Percentiles rank a stretch among this genome's conserved stretches.
Conservation (phyloP, 2,888 invertebrate species). For the Coelogynopora nodosa region DNA sequence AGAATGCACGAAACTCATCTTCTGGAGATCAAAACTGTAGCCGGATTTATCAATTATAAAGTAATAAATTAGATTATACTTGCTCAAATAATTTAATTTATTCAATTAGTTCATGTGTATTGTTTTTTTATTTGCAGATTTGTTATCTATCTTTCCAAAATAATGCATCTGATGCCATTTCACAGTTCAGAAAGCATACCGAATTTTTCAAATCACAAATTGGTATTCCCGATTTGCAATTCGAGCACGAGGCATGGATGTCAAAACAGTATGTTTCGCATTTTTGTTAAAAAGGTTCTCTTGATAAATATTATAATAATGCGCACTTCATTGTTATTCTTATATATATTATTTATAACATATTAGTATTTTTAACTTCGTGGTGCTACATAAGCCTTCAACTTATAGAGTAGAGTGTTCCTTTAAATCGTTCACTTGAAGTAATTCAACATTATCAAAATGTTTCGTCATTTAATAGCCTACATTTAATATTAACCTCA, state of each 20-base stretch:
- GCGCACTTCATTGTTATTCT: not conserved
- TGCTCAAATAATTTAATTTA: not conserved
- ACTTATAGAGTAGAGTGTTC: too few relatives aligned
- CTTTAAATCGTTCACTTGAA: too few relatives aligned
- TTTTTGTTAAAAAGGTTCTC: not conserved
- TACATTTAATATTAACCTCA: too few relatives aligned
- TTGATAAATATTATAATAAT: too few relatives aligned
- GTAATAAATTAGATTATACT: slow-evolving; percentile 52
- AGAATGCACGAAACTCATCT: slow-evolving; percentile 83
- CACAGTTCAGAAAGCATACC: slow-evolving; percentile 84
- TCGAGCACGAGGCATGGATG: slow-evolving; percentile 93
- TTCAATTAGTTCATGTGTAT: not conserved
- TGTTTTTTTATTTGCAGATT: slow-evolving; percentile 64
- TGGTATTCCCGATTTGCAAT: slow-evolving; percentile 78
- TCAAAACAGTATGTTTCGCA: slow-evolving; percentile 74
- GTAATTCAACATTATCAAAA: too few relatives aligned
- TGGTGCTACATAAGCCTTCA: not conserved
- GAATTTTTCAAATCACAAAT: slow-evolving; percentile 74
- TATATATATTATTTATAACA: not conserved
- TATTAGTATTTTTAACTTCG: not conserved
- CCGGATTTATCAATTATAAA: slow-evolving; percentile 90
- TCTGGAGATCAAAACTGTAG: slow-evolving; percentile 87
- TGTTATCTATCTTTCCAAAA: slow-evolving; percentile 83
- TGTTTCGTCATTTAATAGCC: too few relatives aligned
- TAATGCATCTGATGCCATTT: slow-evolving; percentile 87